Base-by-base conservation (phyloP, 1,140 invertebrate species). In the Ephestia elutella region DNA sequence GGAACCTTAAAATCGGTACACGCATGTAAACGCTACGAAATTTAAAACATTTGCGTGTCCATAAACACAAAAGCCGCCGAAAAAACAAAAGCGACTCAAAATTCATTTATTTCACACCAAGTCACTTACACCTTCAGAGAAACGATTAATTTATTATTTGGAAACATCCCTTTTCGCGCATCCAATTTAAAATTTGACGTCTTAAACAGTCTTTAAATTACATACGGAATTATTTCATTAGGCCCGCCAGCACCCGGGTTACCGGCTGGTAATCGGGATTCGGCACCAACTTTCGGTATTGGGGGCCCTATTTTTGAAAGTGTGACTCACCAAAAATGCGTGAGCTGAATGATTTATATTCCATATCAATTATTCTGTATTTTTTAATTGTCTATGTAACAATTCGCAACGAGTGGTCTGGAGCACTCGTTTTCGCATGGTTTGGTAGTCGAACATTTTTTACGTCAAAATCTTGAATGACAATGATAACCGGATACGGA, bases 121-220 rank as follows among this genome's bases (percentile, higher is more conserved):
- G 69, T 66, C 21, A 25, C 71, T 63, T 57, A 51, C 66, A 62
- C 63, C 66, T 84, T 86, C 81, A 83, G 51, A 73, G 83, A 85
- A 86, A 68, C 83, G 79, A 82, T 86, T 83, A 84, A 85, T 87
- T 84, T 84, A 86, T 85, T 85, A 83, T 80, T 78, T 74, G 62
- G 70, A 68, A 72, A 67, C 75, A 77, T 63, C 75, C 80, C 79
- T 78, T 85, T 83, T 82, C 81, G 73, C 80, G 73, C 78, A 85
- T 84, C 84, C 84, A 87, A 87, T 87, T 87, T 87, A 87, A 84
- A 84, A 82, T 83, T 85, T 87, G 84, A 87, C 84, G 77, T 87
- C 84, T 87, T 87, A 87, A 87, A 87, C 84, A 87, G 78, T 78
- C 80, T 20, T 81, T 87, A 87, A 87, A 87, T 85, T 85, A 87